Conservation (phyloP, 2,113 vertebrate species). For the Nyctibius bracteatus region DNA sequence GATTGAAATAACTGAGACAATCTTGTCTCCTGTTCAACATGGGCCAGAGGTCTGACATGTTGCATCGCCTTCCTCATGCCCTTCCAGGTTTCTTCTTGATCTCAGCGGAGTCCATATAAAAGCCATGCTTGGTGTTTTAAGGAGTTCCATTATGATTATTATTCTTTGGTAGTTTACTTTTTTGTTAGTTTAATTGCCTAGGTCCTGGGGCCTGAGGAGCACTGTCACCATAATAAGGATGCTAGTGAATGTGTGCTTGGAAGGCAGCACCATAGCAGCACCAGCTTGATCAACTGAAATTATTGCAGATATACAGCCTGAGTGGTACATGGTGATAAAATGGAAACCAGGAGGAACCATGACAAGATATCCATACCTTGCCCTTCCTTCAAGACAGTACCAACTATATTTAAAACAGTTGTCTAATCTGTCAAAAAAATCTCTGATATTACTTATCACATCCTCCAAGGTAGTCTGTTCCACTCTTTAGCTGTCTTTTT, state of each 20-base stretch:
- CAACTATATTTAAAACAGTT: neutral
- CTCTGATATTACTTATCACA: neutral
- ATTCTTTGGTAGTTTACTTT: neutral
- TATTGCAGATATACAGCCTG: neutral
- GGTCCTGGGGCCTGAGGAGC: neutral
- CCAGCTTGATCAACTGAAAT: neutral
- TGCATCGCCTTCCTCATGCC: neutral
- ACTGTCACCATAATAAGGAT: neutral
- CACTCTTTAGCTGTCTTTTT: neutral
- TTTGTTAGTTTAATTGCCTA: neutral
- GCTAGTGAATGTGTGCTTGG: fast-evolving
- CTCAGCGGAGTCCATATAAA: neutral
- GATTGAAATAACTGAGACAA: neutral
- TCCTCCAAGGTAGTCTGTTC: neutral
- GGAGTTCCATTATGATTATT: neutral
- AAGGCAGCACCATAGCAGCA: neutral
- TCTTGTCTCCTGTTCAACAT: fast-evolving
- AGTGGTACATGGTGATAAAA: neutral
- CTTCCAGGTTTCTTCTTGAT: neutral
- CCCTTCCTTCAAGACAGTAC: neutral
- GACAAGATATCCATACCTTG: neutral
- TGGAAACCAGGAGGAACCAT: neutral
- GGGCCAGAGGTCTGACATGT: neutral
- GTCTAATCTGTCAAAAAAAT: neutral
- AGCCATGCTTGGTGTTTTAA: neutral